Percentiles rank a stretch among this genome's conserved stretches.
Conservation (phyloP, 2,888 invertebrate species). For the Drosophila paramelanica region DNA sequence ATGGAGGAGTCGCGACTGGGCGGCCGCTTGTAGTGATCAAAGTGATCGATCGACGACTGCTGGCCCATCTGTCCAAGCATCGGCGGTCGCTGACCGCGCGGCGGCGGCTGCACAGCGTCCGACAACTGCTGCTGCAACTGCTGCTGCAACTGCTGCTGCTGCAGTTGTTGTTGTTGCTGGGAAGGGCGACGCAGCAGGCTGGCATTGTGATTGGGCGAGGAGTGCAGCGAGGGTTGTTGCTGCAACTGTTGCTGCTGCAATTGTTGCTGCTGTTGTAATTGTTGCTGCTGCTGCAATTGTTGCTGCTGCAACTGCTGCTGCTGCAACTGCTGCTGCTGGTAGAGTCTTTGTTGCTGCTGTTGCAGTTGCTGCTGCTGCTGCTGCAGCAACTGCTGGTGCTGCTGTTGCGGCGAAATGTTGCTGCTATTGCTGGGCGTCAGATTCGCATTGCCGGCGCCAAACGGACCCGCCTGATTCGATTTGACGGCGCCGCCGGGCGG, state of each 20-base stretch:
- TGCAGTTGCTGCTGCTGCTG: constrained; percentile 64
- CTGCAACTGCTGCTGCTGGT: constrained; percentile 53
- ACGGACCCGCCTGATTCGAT: constrained; percentile 47
- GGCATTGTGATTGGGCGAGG: constrained; percentile 71
- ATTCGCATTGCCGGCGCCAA: constrained; percentile 52
- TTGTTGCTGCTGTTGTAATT: constrained; percentile 57
- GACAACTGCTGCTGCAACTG: constrained; percentile 84
- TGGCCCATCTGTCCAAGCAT: constrained; percentile 83
- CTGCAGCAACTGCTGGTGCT: constrained; percentile 59
- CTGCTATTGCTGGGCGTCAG: constrained; percentile 58
- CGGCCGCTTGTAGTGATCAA: constrained; percentile 97
- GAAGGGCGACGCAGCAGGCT: constrained; percentile 76
- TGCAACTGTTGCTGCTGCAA: constrained; percentile 52
- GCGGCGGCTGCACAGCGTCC: constrained; percentile 66
- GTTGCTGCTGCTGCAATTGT: constrained; percentile 29
- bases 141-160: constrained; percentile 47
- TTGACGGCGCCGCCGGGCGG: constrained; percentile 71
- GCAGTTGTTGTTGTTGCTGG: constrained; percentile 67
- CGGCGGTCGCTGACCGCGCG: constrained; percentile 87
- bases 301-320: constrained; percentile 57
- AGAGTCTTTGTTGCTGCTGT: constrained; percentile 37
- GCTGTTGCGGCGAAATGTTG: constrained; percentile 71
- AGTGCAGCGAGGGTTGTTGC: constrained; percentile 60
- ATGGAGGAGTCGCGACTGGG: constrained; percentile 95
- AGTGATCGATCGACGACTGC: constrained; percentile 93